Conservation (phyloP, 1,140 invertebrate genomes). For the Venustaconcha ellipsiformis region DNA sequence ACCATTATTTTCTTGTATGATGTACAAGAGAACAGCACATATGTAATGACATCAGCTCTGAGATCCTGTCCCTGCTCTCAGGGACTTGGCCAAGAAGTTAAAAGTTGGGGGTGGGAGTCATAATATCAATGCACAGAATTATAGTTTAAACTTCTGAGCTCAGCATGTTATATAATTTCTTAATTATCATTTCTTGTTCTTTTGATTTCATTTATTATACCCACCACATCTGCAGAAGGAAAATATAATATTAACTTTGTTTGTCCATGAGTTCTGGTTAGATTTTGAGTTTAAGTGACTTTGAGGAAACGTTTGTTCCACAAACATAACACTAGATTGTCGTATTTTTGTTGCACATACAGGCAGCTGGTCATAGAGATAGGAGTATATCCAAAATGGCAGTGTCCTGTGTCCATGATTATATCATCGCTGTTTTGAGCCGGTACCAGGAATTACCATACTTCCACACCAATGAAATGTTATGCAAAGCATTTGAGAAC, state of each 20-base stretch:
- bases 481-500: constrained; percentile 96
- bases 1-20: not conserved
- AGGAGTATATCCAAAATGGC: constrained; percentile 89
- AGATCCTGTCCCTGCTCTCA: too few relatives aligned
- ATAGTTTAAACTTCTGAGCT: too few relatives aligned
- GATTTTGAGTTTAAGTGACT: too few relatives aligned
- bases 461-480: constrained; percentile 95
- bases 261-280: not conserved
- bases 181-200: too few relatives aligned
- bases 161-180: too few relatives aligned
- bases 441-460: constrained; percentile 86
- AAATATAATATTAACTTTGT: not conserved
- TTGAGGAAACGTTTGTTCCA: too few relatives aligned
- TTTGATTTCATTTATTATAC: too few relatives aligned
- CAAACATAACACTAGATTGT: too few relatives aligned
- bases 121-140: too few relatives aligned
- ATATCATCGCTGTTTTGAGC: constrained; percentile 88
- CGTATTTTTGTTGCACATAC: constrained; percentile 20
- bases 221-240: not conserved
- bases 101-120: too few relatives aligned
- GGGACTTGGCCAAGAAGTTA: too few relatives aligned
- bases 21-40: constrained; percentile 74
- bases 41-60: too few relatives aligned
- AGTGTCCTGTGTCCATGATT: constrained; percentile 93
- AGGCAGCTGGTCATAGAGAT: constrained; percentile 93